Evolutionary conservation across 2,888 invertebrate genomes (phyloP), one percentile per base, ranked within the genome.

Genomic region (Teinopalpus imperialis): DNA sequence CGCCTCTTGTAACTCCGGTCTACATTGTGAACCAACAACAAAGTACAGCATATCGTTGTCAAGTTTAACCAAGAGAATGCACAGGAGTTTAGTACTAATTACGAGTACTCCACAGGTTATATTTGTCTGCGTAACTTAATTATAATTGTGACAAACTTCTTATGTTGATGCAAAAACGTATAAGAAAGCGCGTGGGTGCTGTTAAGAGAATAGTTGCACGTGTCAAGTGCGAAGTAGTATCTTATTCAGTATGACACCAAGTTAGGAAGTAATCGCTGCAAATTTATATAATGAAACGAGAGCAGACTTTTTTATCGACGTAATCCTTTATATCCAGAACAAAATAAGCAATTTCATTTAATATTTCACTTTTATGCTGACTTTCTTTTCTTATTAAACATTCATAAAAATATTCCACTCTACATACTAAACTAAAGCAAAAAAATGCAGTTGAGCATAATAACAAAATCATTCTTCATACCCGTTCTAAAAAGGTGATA

Each of bases 1-100:
- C 26, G 45, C 45, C 27, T 27, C 45, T 39, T 26, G 23, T 36
- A 37, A 39, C 32, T 32, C 31, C 31, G 26, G 18, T 37, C 18
- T 20, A 26, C 18, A 20, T 31, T 36, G 43, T 36, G 14, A 36
- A 23, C 35, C 8, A 24, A 10, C 29, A 21, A 44, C 44, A 31
- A 44, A 21, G 31, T 37, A 26, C 31, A 39, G 13, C 29, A 21
- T 12, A 8, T 3, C 14, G 16, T 35, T 29, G 10, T 27, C 13
- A 27, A 34, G 20, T 43, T 36, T 29, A 12, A 3, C 10, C 8
- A 26, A 34, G 8, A 12, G 10, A 3, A 3, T 30, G 9, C 10
- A 12, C n/a, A n/a, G 14, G 20, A 43, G 10, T 29, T 12, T 36
- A 4, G 7, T n/a, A 12, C 29, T 30, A 30, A 30, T 6, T 1